Evolutionary conservation across 1,140 invertebrate species (phyloP).

Genomic region (Lethrus apterus): DNA sequence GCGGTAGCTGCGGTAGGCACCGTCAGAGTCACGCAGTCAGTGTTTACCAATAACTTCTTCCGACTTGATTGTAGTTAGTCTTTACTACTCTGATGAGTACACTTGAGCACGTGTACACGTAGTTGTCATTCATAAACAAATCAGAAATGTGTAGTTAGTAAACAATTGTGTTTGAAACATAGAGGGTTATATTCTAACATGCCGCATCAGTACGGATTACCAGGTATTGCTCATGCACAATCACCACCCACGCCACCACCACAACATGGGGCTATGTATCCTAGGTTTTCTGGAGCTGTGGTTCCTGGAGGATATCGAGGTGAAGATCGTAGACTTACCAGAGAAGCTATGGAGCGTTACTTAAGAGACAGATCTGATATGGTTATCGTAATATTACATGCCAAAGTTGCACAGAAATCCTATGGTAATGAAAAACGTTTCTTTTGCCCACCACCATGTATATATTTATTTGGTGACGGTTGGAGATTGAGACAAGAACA

Average conservation of each 20-base stretch:
- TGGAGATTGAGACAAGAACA: slow-evolving; percentile 92
- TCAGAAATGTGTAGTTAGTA: not conserved
- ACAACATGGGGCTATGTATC: slow-evolving; percentile 51
- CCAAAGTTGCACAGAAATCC: slow-evolving; percentile 98
- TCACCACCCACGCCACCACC: slow-evolving; percentile 67
- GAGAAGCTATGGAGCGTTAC: slow-evolving; percentile 96
- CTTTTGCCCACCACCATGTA: slow-evolving; percentile 98
- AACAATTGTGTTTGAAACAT: not conserved
- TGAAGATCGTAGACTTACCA: slow-evolving; percentile 78
- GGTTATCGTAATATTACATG: slow-evolving; percentile 95
- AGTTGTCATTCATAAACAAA: not conserved
- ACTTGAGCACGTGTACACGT: not conserved
- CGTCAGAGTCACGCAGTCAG: slow-evolving; percentile 8
- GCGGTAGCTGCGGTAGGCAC: slow-evolving; percentile 13
- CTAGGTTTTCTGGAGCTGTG: slow-evolving; percentile 42
- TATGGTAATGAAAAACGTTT: slow-evolving; percentile 99
- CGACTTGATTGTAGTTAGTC: no score
- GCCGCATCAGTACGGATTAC: slow-evolving; percentile 69
- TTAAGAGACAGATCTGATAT: slow-evolving; percentile 90
- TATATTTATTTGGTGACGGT: slow-evolving; percentile 95
- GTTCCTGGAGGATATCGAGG: slow-evolving; percentile 59
- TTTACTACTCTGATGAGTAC: not conserved
- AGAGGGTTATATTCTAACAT: slow-evolving; percentile 45
- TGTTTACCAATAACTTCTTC: slow-evolving; percentile 8
- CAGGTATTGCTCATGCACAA: slow-evolving; percentile 60